These are phyloP conservation scores for Troides aeacus DNA, from an alignment of 2,888 invertebrate species.

Conservation along the genomic window DNA sequence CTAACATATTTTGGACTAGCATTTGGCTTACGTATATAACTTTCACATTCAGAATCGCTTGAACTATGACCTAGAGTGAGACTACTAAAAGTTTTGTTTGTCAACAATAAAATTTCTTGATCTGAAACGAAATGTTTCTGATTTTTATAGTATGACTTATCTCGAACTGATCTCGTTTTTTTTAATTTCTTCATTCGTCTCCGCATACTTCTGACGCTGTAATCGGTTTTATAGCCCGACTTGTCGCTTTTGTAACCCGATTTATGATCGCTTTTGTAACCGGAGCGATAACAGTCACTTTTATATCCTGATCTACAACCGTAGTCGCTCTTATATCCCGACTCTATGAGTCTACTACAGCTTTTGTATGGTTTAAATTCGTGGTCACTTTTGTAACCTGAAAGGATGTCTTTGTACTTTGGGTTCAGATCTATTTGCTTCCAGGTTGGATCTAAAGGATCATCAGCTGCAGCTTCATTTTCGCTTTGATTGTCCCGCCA, in stretches of 20 bases:
- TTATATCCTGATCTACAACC: slow-evolving; percentile 77
- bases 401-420: slow-evolving; percentile 81
- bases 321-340: slow-evolving; percentile 82
- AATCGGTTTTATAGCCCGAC: slow-evolving; percentile 81
- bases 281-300: slow-evolving; percentile 75
- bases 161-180: slow-evolving; percentile 74
- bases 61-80: slow-evolving; percentile 80
- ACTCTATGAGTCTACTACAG: slow-evolving; percentile 76
- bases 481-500: slow-evolving; percentile 76
- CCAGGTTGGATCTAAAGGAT: slow-evolving; percentile 82
- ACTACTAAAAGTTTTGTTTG: slow-evolving; percentile 76
- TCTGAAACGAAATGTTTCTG: slow-evolving; percentile 80
- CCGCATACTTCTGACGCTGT: slow-evolving; percentile 74
- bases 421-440: slow-evolving; percentile 83
- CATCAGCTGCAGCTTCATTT: slow-evolving; percentile 77
- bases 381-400: slow-evolving; percentile 82
- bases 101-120: slow-evolving; percentile 80
- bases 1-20: slow-evolving; percentile 72
- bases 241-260: slow-evolving; percentile 82
- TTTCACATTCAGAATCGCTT: slow-evolving; percentile 75
- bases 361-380: slow-evolving; percentile 77
- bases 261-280: slow-evolving; percentile 82
- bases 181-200: slow-evolving; percentile 74
- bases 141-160: slow-evolving; percentile 76
- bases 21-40: slow-evolving; percentile 62